phyloP scores from a whole-genome alignment of 2,888 invertebrate species.

The Brachyptera risi region DNA sequence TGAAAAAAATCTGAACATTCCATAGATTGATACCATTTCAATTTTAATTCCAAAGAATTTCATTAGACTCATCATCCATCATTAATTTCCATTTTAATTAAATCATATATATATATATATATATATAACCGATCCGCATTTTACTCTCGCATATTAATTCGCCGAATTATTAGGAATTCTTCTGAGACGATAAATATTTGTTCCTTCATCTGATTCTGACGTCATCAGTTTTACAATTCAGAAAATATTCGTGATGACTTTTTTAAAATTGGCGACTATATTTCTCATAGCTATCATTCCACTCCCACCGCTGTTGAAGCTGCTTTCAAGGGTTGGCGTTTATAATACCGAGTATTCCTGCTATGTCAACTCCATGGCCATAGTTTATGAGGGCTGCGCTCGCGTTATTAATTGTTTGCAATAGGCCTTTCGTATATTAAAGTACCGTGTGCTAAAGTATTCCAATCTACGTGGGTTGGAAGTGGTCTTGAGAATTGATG shows the following conservation, averaged over 20 bases:
- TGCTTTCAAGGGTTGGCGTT: neutral
- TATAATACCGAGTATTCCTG: no score
- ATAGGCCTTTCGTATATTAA: slow-evolving; percentile 2
- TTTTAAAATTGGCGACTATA: slow-evolving; percentile 6
- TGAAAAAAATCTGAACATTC: no score
- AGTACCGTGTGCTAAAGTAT: slow-evolving; percentile 11
- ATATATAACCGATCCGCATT: neutral
- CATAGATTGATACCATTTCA: neutral
- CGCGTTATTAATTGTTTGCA: slow-evolving; percentile 12
- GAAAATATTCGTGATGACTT: neutral
- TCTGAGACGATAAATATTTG: slow-evolving; percentile 10
- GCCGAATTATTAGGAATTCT: slow-evolving; percentile 13
- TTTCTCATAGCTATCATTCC: neutral
- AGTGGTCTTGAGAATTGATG: slow-evolving; percentile 10
- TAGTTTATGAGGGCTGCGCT: neutral
- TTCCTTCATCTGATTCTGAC: no score
- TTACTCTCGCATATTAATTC: slow-evolving; percentile 3
- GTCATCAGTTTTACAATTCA: neutral
- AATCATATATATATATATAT: neutral
- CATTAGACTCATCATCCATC: slow-evolving; percentile 13
- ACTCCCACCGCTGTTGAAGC: neutral
- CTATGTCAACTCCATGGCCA: slow-evolving; percentile 8
- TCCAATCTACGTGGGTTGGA: slow-evolving; percentile 12
- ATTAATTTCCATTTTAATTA: neutral
- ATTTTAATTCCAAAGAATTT: slow-evolving; percentile 7